Evolutionary conservation across 2,888 invertebrate genomes (phyloP), one percentile per base, ranked within the genome.

Genomic region (Nomada lathburiana): DNA sequence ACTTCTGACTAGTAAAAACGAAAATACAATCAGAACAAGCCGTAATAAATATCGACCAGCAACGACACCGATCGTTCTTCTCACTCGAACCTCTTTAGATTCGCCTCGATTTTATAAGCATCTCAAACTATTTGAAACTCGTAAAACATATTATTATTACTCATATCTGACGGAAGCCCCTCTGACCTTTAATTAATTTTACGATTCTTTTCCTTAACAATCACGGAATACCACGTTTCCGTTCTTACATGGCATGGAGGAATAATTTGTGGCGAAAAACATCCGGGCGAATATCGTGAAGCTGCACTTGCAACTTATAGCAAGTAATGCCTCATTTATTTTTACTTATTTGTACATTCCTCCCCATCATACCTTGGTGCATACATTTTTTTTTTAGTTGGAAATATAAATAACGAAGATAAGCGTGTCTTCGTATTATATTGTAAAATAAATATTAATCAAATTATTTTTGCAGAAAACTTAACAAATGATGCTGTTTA

Each of bases 171-270:
- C 18, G 68, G 69, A 69, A 57, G 62, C 13, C 16, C 5, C 26
- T 18, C 18, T 64, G 64, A 64, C 64, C 64, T 18, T 7, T 50
- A 50, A 26, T 64, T 50, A 50, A 64, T 64, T 64, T 50, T n/a
- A 64, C 47, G 50, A 50, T 10, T 7, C 50, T 9, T 50, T 64
- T 64, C 64, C 47, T 47, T 47, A 13, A 42, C n/a, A 11, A 9
- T 42, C 7, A 2, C 26, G 59, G 59, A 59, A 59, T 11, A 59
- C 13, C 42, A 13, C 20, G 18, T n/a, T 62, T 62, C 36, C 20
- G 62, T 29, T 36, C 36, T 36, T 36, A 36, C 36, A 7, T 36
- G 0, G 36, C 36, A 36, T 7, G 36, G 36, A 36, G 36, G 36
- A 36, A 36, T 36, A 36, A 36, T 36, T 36, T 42, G 10, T 36